These are phyloP conservation scores for Philhelius pedissequus DNA, from an alignment of 2,888 invertebrate genomes.

Conservation along the genomic window DNA sequence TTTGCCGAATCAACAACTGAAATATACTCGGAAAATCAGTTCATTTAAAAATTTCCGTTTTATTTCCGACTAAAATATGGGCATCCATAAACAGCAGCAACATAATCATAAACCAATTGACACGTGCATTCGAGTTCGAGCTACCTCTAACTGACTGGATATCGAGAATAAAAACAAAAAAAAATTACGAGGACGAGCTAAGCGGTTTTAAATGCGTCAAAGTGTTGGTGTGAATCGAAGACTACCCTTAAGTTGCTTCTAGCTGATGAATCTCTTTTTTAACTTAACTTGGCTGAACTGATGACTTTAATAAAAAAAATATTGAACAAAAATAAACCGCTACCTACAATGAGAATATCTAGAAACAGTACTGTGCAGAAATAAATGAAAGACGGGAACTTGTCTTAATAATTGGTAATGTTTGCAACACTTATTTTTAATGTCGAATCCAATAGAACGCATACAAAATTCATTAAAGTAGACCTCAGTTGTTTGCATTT, in stretches of 20 bases:
- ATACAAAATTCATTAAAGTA: too few relatives aligned
- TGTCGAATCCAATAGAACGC: too few relatives aligned
- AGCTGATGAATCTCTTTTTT: conserved; percentile 21
- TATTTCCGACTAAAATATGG: conserved; percentile 39
- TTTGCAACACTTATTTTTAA: too few relatives aligned
- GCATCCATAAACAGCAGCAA: conserved; percentile 37
- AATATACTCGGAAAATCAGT: conserved; percentile 50
- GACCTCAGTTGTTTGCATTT: too few relatives aligned
- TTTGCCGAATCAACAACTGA: conserved; percentile 13
- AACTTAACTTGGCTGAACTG: conserved; percentile 8
- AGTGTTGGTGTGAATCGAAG: conserved; percentile 37
- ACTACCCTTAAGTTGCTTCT: conserved; percentile 16
- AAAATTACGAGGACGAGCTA: conserved; percentile 1
- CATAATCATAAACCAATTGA: conserved; percentile 65
- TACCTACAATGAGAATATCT: neutral
- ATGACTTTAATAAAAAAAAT: conserved; percentile 4
- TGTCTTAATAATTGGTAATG: neutral
- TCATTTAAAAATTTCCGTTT: conserved; percentile 53
- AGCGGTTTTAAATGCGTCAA: conserved; percentile 32
- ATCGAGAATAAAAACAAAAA: conserved; percentile 18
- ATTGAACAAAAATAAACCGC: conserved; percentile 26
- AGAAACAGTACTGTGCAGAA: neutral
- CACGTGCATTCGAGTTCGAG: conserved; percentile 48
- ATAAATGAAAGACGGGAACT: neutral
- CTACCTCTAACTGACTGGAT: conserved; percentile 54